Percentiles rank a stretch among this genome's conserved stretches.
phyloP scores from a whole-genome alignment of 2,797 vertebrate species.

The Distichodus sexfasciatus region DNA sequence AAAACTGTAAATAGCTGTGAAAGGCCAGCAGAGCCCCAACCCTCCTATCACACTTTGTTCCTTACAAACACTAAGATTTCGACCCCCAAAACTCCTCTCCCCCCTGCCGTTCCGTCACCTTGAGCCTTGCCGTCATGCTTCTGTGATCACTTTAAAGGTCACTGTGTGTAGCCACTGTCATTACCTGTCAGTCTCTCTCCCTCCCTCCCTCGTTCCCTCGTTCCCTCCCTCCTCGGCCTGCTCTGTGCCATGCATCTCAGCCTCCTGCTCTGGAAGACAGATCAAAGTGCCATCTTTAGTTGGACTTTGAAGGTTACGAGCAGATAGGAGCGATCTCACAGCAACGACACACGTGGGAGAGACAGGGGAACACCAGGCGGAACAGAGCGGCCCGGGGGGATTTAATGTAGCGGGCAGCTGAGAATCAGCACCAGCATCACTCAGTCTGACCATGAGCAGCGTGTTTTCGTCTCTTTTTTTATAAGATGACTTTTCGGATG shows the following conservation, averaged over 20 bases:
- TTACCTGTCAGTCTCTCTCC: constrained; percentile 77
- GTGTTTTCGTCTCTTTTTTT: too few species aligned
- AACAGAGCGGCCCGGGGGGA: constrained; percentile 45
- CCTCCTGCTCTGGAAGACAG: constrained; percentile 59
- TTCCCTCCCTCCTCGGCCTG: constrained; percentile 59
- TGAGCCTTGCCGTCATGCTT: constrained; percentile 75
- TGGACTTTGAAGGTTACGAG: constrained; percentile 69
- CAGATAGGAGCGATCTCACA: constrained; percentile 46
- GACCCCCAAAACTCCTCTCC: constrained; percentile 43
- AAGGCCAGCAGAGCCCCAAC: too few species aligned
- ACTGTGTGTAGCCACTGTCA: constrained; percentile 78
- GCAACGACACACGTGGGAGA: constrained; percentile 32
- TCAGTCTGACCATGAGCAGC: constrained; percentile 45
- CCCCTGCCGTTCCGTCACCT: constrained; percentile 68
- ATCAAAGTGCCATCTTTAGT: constrained; percentile 70
- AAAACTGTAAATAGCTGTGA: too few species aligned
- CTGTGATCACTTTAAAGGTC: constrained; percentile 79
- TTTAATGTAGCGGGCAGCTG: constrained; percentile 36
- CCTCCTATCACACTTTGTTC: background rate
- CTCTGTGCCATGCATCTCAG: constrained; percentile 66
- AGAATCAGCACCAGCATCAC: constrained; percentile 43
- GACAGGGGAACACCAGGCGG: constrained; percentile 49
- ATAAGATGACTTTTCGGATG: too few species aligned
- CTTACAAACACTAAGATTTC: constrained; percentile 36
- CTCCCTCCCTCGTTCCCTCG: constrained; percentile 46